These are phyloP conservation scores for Xiphias gladius DNA, from an alignment of 2,113 vertebrate species.

Conservation along the genomic window DNA sequence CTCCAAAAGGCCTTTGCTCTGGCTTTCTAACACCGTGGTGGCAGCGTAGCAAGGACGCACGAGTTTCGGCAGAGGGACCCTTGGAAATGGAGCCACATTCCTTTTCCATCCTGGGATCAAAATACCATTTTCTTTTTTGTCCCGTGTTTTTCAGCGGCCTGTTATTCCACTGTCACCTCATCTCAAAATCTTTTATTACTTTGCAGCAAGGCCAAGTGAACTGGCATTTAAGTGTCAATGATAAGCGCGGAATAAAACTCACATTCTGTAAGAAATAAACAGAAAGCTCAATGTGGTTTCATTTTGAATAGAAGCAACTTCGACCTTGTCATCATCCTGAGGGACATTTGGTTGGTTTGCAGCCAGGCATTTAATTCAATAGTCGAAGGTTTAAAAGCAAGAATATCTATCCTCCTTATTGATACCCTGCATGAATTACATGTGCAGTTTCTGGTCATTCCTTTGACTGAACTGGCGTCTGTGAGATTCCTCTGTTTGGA, in stretches of 20 bases:
- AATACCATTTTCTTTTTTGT: neutral
- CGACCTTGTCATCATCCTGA: neutral
- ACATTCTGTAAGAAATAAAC: neutral
- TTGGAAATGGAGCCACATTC: slow-evolving; percentile 17
- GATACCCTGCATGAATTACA: neutral
- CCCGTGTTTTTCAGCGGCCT: neutral
- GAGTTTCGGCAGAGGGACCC: slow-evolving; percentile 55
- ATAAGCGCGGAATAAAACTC: neutral
- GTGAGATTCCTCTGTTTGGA: too few relatives aligned
- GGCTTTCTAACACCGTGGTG: slow-evolving; percentile 61
- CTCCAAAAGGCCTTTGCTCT: slow-evolving; percentile 34
- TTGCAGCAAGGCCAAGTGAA: neutral
- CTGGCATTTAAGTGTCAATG: slow-evolving; percentile 39
- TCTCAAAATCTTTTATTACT: slow-evolving; percentile 19
- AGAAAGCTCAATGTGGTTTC: neutral
- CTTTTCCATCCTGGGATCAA: slow-evolving; percentile 3
- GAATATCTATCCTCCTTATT: neutral
- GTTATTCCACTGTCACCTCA: slow-evolving; percentile 1
- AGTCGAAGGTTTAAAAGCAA: neutral
- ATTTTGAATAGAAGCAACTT: neutral
- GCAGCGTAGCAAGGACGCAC: slow-evolving; percentile 55
- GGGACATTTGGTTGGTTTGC: neutral
- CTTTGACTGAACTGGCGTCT: neutral
- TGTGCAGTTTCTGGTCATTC: neutral
- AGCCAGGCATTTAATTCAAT: neutral